Base-by-base conservation (phyloP, 2,888 invertebrate species). In the Xestia c-nigrum region DNA sequence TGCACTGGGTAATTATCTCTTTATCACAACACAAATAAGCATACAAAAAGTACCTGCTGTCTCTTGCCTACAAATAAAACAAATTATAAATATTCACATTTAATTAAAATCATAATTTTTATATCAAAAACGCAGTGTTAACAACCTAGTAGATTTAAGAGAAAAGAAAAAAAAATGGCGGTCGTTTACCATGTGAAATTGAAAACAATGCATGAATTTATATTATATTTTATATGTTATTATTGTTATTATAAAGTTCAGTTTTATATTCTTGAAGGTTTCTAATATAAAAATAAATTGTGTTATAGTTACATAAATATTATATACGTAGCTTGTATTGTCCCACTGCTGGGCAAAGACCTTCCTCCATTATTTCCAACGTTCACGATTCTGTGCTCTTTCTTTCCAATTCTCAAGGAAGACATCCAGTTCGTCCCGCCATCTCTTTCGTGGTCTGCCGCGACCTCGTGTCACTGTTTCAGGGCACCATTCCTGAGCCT, bases 151-250 rank as follows among this genome's bases (percentile, higher is more conserved):
- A 46, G 12, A 79, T 24, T 2, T 3, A 46, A 24, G 12, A 69
- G 31, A 3, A 5, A 50, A 66, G 46, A 72, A 72, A 21, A 16
- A 24, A 0, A 5, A 61, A 61, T 24, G 21, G 14, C 3, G 24
- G 38, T 43, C 69, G 59, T 59, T 78, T 79, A 79, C 59, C 70
- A 70, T 76, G 70, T 79, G 71, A 79, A 76, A 52, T 55, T 40
- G 10, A 40, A 3, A 47, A 77, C 76, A 80, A 77, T 80, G 80
- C 80, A 14, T 14, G n/a, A 52, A 70, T 38, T 79, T 71, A 57
- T 31, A 31, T 31, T 31, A 31, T 31, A 31, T 31, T n/a, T n/a
- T n/a, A n/a, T n/a, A n/a, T n/a, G n/a, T n/a, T n/a, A n/a, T n/a
- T n/a, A n/a, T n/a, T n/a, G 31, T 31, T 0, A 40, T n/a, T 24